A percentile compares a stretch with the other conserved stretches of the same genome.
Evolutionary conservation across 2,113 vertebrate species (phyloP).

Genomic region (Percina caprodes): DNA sequence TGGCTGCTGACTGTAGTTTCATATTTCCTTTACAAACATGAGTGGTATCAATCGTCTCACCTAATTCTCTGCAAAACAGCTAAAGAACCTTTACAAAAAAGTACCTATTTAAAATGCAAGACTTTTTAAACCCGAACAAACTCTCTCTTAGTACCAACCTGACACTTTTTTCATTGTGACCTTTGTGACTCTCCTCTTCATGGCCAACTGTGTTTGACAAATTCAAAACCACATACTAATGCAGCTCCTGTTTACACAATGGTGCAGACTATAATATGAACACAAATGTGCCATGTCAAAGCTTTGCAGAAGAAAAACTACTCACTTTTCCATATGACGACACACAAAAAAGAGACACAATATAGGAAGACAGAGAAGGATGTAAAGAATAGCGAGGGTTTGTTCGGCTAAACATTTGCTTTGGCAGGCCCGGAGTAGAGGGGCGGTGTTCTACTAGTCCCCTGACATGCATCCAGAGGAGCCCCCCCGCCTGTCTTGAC

Average conservation of each 20-base stretch:
- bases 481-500: constrained; percentile 71
- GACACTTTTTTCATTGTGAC: not conserved
- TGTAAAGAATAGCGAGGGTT: constrained; percentile 67
- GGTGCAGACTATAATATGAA: constrained; percentile 30
- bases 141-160: not conserved
- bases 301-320: constrained; percentile 17
- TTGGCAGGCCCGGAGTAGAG: constrained; percentile 72
- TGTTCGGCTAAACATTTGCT: constrained; percentile 79
- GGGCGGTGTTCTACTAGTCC: constrained; percentile 66
- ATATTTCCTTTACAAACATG: not conserved
- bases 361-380: constrained; percentile 57
- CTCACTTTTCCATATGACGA: constrained; percentile 55
- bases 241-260: constrained; percentile 25
- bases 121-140: not conserved
- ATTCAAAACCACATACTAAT: not conserved
- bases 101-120: not conserved
- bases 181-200: not conserved
- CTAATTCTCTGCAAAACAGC: not conserved
- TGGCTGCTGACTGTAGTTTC: not conserved
- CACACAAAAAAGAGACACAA: constrained; percentile 11
- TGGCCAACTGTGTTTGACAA: not conserved
- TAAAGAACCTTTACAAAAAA: not conserved
- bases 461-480: constrained; percentile 76
- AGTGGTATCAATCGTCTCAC: not conserved
- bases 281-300: not conserved